These are phyloP conservation scores for Drosophila mayri DNA, from an alignment of 1,140 invertebrate species.

Conservation along the genomic window DNA sequence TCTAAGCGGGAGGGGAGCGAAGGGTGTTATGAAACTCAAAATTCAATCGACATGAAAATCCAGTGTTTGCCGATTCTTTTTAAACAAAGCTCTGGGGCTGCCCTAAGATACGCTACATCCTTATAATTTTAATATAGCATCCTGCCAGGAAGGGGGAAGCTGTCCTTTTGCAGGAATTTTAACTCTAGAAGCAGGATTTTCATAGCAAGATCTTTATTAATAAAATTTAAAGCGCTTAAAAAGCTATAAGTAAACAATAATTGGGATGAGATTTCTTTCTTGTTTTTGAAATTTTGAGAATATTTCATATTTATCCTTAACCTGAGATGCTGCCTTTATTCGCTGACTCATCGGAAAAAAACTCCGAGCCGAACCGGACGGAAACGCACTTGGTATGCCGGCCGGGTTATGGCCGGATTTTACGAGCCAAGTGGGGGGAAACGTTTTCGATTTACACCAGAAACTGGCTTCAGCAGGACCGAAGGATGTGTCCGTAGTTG, in stretches of 20 bases:
- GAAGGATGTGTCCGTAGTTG: constrained; percentile 12
- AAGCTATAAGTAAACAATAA: neutral
- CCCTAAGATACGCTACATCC: too few relatives aligned
- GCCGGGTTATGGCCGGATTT: constrained; percentile 43
- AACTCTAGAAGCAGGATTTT: neutral
- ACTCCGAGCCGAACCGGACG: neutral
- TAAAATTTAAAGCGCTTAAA: neutral
- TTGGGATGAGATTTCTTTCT: too few relatives aligned
- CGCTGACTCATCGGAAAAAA: constrained; percentile 42
- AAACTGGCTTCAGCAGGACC: neutral
- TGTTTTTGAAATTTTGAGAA: neutral
- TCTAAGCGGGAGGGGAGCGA: neutral
- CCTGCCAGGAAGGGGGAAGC: neutral
- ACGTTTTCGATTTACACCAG: constrained; percentile 34
- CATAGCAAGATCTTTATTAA: neutral
- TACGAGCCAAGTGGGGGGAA: constrained; percentile 37
- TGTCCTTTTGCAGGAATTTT: neutral
- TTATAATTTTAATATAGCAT: neutral
- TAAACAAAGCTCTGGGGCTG: neutral
- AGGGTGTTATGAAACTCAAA: neutral
- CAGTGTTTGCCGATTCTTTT: neutral
- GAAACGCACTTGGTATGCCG: constrained; percentile 35
- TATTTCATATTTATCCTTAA: neutral
- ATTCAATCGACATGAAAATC: constrained; percentile 3
- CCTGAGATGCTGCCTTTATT: constrained; percentile 7